phyloP scores from a whole-genome alignment of 1,140 invertebrate genomes.

The Myzus persicae region DNA sequence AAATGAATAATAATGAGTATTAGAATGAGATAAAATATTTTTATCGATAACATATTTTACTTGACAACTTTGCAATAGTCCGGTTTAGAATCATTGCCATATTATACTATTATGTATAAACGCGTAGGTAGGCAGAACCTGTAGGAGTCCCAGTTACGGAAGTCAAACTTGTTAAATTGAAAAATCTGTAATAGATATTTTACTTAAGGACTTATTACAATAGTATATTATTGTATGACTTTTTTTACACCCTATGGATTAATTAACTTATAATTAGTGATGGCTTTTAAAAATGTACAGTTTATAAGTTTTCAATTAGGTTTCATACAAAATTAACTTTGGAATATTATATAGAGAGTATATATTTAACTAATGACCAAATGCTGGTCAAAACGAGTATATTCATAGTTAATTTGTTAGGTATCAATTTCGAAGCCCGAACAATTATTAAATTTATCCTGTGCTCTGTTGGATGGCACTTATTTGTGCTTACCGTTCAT shows the following conservation, averaged over 20 bases:
- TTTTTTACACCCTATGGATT: not conserved
- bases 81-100: not conserved
- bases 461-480: not conserved
- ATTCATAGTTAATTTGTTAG: not conserved
- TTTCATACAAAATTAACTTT: not conserved
- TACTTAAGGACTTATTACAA: not conserved
- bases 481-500: too few relatives aligned
- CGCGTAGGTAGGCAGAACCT: not conserved
- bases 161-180: not conserved
- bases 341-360: not conserved
- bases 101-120: not conserved
- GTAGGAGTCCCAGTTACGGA: not conserved
- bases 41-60: not conserved
- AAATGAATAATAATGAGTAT: not conserved
- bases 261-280: not conserved
- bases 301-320: too few relatives aligned
- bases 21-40: not conserved
- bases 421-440: not conserved
- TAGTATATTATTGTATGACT: not conserved
- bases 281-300: not conserved
- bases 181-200: not conserved
- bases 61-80: not conserved
- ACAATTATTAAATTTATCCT: not conserved
- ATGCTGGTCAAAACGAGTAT: not conserved
- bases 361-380: not conserved